Base-by-base conservation (phyloP, 2,888 invertebrate genomes). In the Yponomeuta sedellus region DNA sequence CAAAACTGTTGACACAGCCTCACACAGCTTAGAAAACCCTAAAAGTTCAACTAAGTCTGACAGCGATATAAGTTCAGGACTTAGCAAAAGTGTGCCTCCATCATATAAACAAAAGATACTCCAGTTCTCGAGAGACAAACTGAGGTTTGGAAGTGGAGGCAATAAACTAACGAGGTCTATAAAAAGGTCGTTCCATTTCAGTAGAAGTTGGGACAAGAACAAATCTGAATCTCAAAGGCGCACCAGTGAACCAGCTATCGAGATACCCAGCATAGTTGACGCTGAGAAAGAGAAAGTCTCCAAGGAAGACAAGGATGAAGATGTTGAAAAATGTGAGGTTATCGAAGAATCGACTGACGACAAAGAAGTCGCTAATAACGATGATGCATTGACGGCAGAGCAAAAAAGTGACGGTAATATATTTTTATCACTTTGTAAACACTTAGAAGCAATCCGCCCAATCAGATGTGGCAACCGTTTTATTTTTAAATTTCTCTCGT, bases 71-170 rank as follows among this genome's bases (percentile, higher is more conserved):
- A 88, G 86, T 73, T 81, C 86, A 0, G 89, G 87, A 0, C 75
- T 92, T 0, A 91, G 92, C 69, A 92, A 88, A 74, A 92, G 92
- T 75, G 92, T 92, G 0, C 92, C 92, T 2, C 91, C 91, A 0
- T 91, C 91, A 2, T 92, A 91, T 68, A 92, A 90, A 68, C 91
- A 92, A 69, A 92, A 92, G 71, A 70, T 92, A 67, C 69, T 92
- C 57, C 91, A 92, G 69, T 92, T 92, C 72, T 92, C 92, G 1
- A 82, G 86, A 70, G 91, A 91, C 64, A 91, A 91, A 72, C 75
- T 92, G 1, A 79, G 88, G 67, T 90, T 91, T 74, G 91, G 84
- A 0, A 91, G 91, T 70, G 88, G 88, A 1, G 85, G 91, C 0
- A 92, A 91, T 64, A 86, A 80, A 72, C 72, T 92, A 58, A 92